A percentile compares a stretch with the other conserved stretches of the same genome.
phyloP scores from a whole-genome alignment of 1,140 invertebrate species.

The Listronotus oregonensis region DNA sequence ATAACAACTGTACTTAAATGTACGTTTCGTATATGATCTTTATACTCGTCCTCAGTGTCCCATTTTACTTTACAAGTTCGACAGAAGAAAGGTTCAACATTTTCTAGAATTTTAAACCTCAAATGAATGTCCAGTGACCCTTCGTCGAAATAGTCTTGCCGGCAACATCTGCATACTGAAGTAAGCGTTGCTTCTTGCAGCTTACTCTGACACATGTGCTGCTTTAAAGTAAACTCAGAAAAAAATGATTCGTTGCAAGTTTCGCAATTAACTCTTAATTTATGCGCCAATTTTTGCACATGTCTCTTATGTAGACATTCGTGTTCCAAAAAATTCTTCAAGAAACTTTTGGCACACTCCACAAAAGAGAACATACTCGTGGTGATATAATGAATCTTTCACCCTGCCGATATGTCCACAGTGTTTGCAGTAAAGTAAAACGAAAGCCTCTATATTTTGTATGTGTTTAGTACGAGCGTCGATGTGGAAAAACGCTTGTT shows the following conservation, averaged over 20 bases:
- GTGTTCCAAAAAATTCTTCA: slow-evolving; percentile 1
- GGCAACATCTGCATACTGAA: neutral
- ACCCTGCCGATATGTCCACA: neutral
- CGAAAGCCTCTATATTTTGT: slow-evolving; percentile 9
- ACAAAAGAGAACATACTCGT: neutral
- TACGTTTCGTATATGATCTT: slow-evolving; percentile 1
- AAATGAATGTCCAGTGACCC: neutral
- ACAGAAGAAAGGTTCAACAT: neutral
- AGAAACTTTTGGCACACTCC: neutral
- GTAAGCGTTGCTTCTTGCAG: neutral
- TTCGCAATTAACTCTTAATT: neutral
- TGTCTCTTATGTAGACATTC: slow-evolving; percentile 4
- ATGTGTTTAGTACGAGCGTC: slow-evolving; percentile 6
- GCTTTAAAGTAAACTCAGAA: neutral
- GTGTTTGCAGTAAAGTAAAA: slow-evolving; percentile 12
- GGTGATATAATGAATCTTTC: neutral
- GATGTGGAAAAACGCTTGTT: slow-evolving; percentile 3
- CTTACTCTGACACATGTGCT: slow-evolving; percentile 1
- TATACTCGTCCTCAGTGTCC: neutral
- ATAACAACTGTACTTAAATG: neutral
- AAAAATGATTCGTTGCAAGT: slow-evolving; percentile 6
- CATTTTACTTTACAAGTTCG: neutral
- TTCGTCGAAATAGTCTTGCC: neutral
- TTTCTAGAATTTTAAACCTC: slow-evolving; percentile 4
- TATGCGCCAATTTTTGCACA: slow-evolving; percentile 4